These are phyloP conservation scores for Verasper variegatus DNA, from an alignment of 2,113 vertebrate genomes.

Conservation along the genomic window DNA sequence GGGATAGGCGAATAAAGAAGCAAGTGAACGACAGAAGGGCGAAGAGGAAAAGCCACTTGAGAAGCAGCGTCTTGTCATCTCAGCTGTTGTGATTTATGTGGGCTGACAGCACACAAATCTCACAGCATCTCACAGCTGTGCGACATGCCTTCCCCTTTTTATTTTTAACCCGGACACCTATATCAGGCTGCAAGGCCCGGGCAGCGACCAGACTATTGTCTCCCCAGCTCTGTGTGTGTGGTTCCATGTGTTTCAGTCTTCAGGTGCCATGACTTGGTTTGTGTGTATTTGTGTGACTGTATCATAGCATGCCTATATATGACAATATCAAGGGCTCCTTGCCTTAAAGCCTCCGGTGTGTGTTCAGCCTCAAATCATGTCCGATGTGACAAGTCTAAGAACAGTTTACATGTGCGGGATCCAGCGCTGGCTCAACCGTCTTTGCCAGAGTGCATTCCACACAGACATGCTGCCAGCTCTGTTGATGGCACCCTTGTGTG, in stretches of 20 bases:
- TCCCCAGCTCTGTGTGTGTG: slow-evolving; percentile 22
- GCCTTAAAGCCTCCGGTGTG: slow-evolving; percentile 10
- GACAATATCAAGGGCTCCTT: background rate
- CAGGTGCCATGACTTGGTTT: slow-evolving; percentile 10
- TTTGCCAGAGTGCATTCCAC: slow-evolving; percentile 72
- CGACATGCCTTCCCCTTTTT: slow-evolving; percentile 78
- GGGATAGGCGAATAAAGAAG: slow-evolving; percentile 11
- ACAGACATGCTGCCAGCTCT: slow-evolving; percentile 69
- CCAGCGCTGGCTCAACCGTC: slow-evolving; percentile 42
- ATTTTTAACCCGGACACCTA: slow-evolving; percentile 84
- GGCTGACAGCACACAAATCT: slow-evolving; percentile 83
- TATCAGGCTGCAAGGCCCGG: slow-evolving; percentile 60
- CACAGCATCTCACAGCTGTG: slow-evolving; percentile 86
- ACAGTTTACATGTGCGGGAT: slow-evolving; percentile 46
- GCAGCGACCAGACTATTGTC: slow-evolving; percentile 64
- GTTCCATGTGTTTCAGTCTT: slow-evolving; percentile 31
- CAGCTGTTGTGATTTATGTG: slow-evolving; percentile 88
- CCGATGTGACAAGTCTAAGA: slow-evolving; percentile 62
- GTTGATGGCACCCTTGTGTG: slow-evolving; percentile 71
- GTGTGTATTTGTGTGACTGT: slow-evolving; percentile 7
- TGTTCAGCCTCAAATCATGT: slow-evolving; percentile 47
- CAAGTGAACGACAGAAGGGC: slow-evolving; percentile 27
- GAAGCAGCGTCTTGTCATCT: slow-evolving; percentile 77
- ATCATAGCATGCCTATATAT: slow-evolving; percentile 32
- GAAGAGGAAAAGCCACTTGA: slow-evolving; percentile 48